Evolutionary conservation across 2,888 invertebrate species (phyloP).

Genomic region (Melanargia galathea): DNA sequence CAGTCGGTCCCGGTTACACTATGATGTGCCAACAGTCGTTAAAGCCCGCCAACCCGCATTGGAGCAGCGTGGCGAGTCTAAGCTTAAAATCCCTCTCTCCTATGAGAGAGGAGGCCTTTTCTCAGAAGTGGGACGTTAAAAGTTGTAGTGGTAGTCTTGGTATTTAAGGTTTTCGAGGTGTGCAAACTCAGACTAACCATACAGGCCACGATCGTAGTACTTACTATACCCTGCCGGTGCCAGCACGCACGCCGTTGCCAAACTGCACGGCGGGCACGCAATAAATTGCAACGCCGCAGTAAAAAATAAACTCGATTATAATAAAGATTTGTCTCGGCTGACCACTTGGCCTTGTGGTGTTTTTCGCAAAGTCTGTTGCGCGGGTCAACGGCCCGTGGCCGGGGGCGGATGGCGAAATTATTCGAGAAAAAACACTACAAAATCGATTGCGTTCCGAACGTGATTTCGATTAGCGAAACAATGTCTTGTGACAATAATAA

Average conservation of each 20-base stretch:
- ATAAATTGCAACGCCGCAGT: conserved; percentile 53
- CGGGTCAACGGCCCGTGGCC: conserved; percentile 63
- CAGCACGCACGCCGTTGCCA: conserved; percentile 61
- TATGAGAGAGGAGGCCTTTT: too few species aligned
- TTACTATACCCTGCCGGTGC: neutral
- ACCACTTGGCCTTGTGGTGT: conserved; percentile 67
- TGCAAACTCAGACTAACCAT: too few species aligned
- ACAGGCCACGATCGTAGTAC: too few species aligned
- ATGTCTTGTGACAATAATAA: conserved; percentile 11
- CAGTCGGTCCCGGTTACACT: too few species aligned
- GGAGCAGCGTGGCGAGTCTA: neutral
- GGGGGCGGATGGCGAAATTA: conserved; percentile 42
- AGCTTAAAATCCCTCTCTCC: too few species aligned
- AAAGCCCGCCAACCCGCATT: too few species aligned
- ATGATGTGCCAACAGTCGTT: too few species aligned
- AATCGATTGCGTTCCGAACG: conserved; percentile 59
- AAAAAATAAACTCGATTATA: conserved; percentile 61
- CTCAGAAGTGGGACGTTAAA: too few species aligned
- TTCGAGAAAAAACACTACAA: conserved; percentile 50
- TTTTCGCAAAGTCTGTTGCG: conserved; percentile 70
- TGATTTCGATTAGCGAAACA: conserved; percentile 45
- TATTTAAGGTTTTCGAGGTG: too few species aligned
- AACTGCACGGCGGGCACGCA: conserved; percentile 59
- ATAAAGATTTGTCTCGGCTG: conserved; percentile 74
- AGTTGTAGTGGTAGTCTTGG: too few species aligned